Base-by-base conservation (phyloP, 2,113 vertebrate genomes). In the Onychostruthus taczanowskii region DNA sequence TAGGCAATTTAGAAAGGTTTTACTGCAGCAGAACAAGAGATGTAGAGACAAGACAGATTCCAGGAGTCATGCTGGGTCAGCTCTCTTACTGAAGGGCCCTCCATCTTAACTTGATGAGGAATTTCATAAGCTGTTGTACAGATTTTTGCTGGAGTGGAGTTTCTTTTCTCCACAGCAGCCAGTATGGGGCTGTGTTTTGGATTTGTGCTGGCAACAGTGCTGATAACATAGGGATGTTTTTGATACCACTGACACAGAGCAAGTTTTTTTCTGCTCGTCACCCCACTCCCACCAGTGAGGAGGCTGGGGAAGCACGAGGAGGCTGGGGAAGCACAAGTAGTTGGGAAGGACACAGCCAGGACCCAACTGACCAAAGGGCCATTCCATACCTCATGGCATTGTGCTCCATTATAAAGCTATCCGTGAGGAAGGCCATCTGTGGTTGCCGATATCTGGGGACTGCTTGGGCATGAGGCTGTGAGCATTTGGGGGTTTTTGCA, bases 401-500 rank as follows among this genome's bases (percentile, higher is more conserved):
- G 1, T 33, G 21, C 15, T 35, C 18, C 55, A 6, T 35, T 53
- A 44, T 26, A 49, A 80, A 72, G 58, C 14, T 23, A 39, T 5
- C 31, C 44, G 1, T 33, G n/a, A 80, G 7, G 31, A 41, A 68
- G 11, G 9, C 3, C 26, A 20, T 8, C 21, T 49, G 14, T 10
- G 12, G 8, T 22, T 68, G n/a, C 47, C 0, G 0, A 9, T 23
- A 7, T 50, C 2, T 8, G 6, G 19, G 11, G 16, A 44, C 14
- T 20, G 5, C 6, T 11, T 62, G 73, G 30, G 11, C 9, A 39
- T 17, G 18, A 47, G 18, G 10, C 26, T 4, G 8, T 49, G 23
- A 92, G 3, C 4, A 62, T 1, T 0, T 52, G 41, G 8, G 8
- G 3, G 0, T 2, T 2, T 4, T 43, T 50, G 21, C 16, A 23